These are phyloP conservation scores for Albula glossodonta DNA, from an alignment of 2,113 vertebrate genomes.

Conservation along the genomic window DNA sequence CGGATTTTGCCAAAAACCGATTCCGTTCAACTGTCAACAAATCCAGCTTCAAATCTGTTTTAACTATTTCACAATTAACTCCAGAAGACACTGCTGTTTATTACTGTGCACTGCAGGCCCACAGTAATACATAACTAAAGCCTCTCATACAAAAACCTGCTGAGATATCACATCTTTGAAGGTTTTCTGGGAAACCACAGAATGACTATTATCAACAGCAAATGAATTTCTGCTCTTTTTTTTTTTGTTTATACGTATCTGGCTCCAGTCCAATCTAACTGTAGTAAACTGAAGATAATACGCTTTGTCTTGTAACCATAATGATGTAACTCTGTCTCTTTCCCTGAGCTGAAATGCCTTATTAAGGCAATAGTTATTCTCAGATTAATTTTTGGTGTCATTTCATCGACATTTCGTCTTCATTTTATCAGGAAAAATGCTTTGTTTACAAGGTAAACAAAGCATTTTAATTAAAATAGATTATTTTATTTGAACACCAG, in stretches of 20 bases:
- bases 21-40: not conserved
- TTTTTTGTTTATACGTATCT: not conserved
- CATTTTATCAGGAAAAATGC: too few relatives aligned
- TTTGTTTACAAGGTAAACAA: too few relatives aligned
- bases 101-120: conserved; percentile 11
- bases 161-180: not conserved
- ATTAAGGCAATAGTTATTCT: too few relatives aligned
- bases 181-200: not conserved
- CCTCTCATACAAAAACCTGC: not conserved
- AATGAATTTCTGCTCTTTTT: not conserved
- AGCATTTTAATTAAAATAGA: too few relatives aligned
- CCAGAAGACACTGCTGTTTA: conserved; percentile 13
- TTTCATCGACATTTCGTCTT: too few relatives aligned
- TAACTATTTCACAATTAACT: not conserved
- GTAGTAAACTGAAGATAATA: not conserved
- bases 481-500: too few relatives aligned
- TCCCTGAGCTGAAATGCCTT: not conserved
- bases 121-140: not conserved
- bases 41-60: not conserved
- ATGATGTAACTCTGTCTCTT: not conserved
- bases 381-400: too few relatives aligned
- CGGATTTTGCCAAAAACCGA: not conserved
- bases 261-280: not conserved
- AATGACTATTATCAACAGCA: not conserved
- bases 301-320: not conserved